Base-by-base conservation (phyloP, 2,888 invertebrate genomes). In the Balanococcus diminutus region DNA sequence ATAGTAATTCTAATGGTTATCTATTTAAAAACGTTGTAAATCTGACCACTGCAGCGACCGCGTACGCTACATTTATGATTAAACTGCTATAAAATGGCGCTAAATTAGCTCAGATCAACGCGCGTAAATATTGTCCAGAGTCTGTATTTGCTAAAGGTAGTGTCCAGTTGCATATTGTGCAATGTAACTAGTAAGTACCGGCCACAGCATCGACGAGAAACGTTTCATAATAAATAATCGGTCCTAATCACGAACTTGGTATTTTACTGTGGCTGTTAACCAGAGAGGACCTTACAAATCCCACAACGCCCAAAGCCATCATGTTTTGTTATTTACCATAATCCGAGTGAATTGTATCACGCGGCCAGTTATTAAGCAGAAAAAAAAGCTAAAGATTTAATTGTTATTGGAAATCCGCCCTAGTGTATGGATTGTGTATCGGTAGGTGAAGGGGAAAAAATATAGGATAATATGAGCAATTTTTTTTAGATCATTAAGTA, bases 171-270 rank as follows among this genome's bases (percentile, higher is more conserved):
- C 4, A 25, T 22, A 61, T 61, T 61, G 61, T 25, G 61, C 61
- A 61, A 61, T 61, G n/a, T n/a, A 56, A 25, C 22, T 56, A 61
- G 61, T 61, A 61, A 61, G 61, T n/a, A n/a, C n/a, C n/a, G n/a
- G n/a, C n/a, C 61, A 25, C 22, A 8, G 39, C 39, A 11, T 5
- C 39, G 39, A 11, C 11, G 25, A 61, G 61, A 25, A 61, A 61
- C 6, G 61, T 61, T 61, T 61, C 61, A 19, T 61, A 61, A 61
- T 61, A 61, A 61, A 61, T 61, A 61, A 61, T 61, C 61, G 61
- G 61, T 25, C 25, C 22, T 61, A 61, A 61, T 61, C 61, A 61
- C 61, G 61, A 61, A 61, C 61, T 61, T 25, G 61, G 61, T 61
- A 61, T 61, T 61, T 61, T 61, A 61, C 61, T 19, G 61, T 61